Percentiles rank a stretch among this genome's conserved stretches.
Evolutionary conservation across 92 coral and sea anemone genomes (phyloP).

Genomic region (Scolanthus callimorphus): DNA sequence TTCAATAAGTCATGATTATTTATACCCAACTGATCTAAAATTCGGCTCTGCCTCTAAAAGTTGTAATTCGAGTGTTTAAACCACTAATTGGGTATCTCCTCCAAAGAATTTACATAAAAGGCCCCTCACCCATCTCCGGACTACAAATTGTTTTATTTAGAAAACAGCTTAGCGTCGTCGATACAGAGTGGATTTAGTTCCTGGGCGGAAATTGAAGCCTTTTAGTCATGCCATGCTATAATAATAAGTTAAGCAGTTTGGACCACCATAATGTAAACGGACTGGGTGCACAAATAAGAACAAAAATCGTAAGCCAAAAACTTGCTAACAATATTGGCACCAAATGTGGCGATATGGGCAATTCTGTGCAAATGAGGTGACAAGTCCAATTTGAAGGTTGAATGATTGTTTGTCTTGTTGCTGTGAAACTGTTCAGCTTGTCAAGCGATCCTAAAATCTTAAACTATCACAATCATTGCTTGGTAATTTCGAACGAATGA

Average conservation of each 20-base stretch:
- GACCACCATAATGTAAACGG: neutral
- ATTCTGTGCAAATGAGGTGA: too few relatives aligned
- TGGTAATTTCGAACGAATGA: neutral
- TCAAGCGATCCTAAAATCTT: neutral
- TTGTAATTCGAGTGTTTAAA: too few relatives aligned
- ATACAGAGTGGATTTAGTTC: neutral
- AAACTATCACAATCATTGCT: neutral
- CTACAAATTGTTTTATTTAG: neutral
- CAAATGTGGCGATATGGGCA: too few relatives aligned
- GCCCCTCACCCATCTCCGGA: too few relatives aligned
- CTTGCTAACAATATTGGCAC: too few relatives aligned
- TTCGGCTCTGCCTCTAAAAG: too few relatives aligned
- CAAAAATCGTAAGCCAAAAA: too few relatives aligned
- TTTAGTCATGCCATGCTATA: neutral
- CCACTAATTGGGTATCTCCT: too few relatives aligned
- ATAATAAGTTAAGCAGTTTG: neutral
- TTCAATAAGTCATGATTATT: too few relatives aligned
- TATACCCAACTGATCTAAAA: too few relatives aligned
- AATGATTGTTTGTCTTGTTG: neutral
- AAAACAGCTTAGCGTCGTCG: neutral
- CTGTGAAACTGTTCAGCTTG: neutral
- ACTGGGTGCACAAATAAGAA: too few relatives aligned
- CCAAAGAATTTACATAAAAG: too few relatives aligned
- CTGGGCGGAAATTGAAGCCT: neutral
- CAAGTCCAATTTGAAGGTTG: neutral